These are phyloP conservation scores for Contarinia nasturtii DNA, from an alignment of 1,140 invertebrate genomes.

Conservation along the genomic window DNA sequence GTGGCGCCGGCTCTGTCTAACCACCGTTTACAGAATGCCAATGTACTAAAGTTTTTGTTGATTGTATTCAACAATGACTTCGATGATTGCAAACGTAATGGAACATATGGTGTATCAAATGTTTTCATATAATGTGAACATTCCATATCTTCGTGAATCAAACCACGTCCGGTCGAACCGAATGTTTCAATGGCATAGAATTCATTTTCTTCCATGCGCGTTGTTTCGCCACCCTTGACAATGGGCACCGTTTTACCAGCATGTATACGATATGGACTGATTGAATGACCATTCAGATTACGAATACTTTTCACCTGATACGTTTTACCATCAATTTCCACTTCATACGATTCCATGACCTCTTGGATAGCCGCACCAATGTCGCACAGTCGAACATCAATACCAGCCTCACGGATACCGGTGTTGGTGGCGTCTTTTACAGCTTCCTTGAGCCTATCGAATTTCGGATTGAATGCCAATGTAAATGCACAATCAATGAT, in stretches of 20 bases:
- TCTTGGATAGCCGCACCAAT: slow-evolving; percentile 96
- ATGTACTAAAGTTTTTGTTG: slow-evolving; percentile 93
- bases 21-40: slow-evolving; percentile 99
- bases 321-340: slow-evolving; percentile 92
- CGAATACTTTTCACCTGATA: slow-evolving; percentile 95
- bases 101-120: slow-evolving; percentile 85
- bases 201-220: slow-evolving; percentile 97
- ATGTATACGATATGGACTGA: slow-evolving; percentile 95
- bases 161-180: slow-evolving; percentile 90
- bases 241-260: slow-evolving; percentile 99
- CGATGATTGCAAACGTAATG: slow-evolving; percentile 75
- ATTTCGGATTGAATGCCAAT: slow-evolving; percentile 89
- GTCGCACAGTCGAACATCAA: slow-evolving; percentile 94
- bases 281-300: slow-evolving; percentile 97
- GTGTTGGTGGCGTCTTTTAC: slow-evolving; percentile 96
- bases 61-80: slow-evolving; percentile 88
- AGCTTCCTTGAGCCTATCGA: slow-evolving; percentile 87
- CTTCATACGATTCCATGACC: slow-evolving; percentile 99
- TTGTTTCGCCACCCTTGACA: slow-evolving; percentile 94
- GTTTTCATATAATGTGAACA: slow-evolving; percentile 99
- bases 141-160: slow-evolving; percentile 98
- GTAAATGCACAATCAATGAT: slow-evolving; percentile 99
- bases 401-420: slow-evolving; percentile 85
- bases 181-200: slow-evolving; percentile 99
- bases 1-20: slow-evolving; percentile 89